Evolutionary conservation across 2,113 vertebrate genomes (phyloP).

Genomic region (Ciconia boyciana): DNA sequence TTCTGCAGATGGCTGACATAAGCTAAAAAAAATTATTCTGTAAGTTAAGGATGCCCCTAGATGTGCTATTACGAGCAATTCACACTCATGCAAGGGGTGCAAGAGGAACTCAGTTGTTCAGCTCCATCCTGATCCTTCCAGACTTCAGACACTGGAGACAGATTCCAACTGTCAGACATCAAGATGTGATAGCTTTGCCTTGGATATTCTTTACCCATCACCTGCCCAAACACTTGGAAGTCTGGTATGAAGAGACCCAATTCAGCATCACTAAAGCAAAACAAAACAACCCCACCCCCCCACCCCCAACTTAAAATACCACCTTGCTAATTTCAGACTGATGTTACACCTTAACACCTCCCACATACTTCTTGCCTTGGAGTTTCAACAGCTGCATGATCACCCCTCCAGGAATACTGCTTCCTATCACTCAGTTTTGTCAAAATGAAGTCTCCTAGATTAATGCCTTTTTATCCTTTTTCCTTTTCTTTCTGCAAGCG

Average conservation of each 20-base stretch:
- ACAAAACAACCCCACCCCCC: accelerated
- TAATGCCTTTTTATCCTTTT: neutral
- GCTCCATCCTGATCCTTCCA: neutral
- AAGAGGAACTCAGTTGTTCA: neutral
- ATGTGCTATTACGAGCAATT: neutral
- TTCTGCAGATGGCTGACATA: neutral
- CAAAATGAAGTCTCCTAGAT: constrained; percentile 7
- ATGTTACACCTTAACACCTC: neutral
- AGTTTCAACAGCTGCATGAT: neutral
- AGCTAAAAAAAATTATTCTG: neutral
- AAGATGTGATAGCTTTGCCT: neutral
- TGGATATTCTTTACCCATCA: neutral
- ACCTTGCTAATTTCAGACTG: neutral
- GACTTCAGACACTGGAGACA: neutral
- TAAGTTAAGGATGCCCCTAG: neutral
- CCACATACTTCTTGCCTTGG: neutral
- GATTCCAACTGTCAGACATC: neutral
- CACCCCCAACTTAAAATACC: neutral
- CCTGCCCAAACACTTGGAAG: neutral
- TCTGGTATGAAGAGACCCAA: neutral
- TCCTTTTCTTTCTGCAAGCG: neutral
- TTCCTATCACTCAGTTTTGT: constrained; percentile 10
- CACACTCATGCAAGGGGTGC: neutral
- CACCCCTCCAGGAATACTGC: constrained; percentile 9
- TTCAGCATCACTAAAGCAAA: neutral